These are phyloP conservation scores for Rhodophaea formosa DNA, from an alignment of 2,888 invertebrate species.

Conservation along the genomic window DNA sequence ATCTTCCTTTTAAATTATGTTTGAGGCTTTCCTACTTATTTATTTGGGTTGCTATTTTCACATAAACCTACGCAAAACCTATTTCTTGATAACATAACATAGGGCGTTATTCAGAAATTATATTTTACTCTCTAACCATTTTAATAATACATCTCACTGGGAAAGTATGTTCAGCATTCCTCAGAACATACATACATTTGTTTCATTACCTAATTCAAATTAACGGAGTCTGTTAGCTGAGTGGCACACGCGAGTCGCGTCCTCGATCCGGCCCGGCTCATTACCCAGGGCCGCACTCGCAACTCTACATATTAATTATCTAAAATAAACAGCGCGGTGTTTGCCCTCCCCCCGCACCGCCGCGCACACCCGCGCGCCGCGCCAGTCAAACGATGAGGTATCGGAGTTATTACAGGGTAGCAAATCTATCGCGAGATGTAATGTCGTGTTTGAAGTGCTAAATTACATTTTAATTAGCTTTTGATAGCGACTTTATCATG, in stretches of 20 bases:
- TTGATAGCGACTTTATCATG: neutral
- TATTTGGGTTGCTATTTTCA: no score
- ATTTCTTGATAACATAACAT: no score
- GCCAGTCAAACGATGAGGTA: neutral
- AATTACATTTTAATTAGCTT: conserved; percentile 11
- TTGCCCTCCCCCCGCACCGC: conserved; percentile 19
- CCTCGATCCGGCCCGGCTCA: conserved; percentile 9
- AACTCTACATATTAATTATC: conserved; percentile 51
- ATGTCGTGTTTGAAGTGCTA: conserved; percentile 6
- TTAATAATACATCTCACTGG: no score
- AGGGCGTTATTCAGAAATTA: no score
- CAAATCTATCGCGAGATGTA: conserved; percentile 6
- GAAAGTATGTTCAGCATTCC: no score
- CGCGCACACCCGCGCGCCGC: conserved; percentile 12
- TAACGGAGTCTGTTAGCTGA: neutral
- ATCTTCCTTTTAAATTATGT: no score
- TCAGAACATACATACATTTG: neutral
- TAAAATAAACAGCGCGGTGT: conserved; percentile 43
- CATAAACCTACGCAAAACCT: no score
- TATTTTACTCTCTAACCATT: no score
- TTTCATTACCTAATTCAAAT: neutral
- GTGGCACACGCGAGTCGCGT: neutral
- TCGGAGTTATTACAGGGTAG: conserved; percentile 8
- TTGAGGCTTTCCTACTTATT: no score
- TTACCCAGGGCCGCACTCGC: conserved; percentile 15